phyloP scores from a whole-genome alignment of 2,888 invertebrate species.

The Deroplatys truncata region DNA sequence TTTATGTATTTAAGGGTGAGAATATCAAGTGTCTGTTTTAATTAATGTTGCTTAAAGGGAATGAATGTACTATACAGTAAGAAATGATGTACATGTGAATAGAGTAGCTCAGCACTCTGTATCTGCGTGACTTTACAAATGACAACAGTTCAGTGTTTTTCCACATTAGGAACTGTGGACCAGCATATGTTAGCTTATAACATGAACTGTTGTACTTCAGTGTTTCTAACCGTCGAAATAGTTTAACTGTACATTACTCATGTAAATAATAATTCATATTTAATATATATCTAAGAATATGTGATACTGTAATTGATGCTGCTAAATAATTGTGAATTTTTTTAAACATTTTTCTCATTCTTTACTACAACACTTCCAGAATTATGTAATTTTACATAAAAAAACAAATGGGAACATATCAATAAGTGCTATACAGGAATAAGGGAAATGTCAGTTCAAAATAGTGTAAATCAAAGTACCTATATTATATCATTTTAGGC shows the following conservation, averaged over 20 bases:
- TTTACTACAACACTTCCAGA: background rate
- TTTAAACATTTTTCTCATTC: background rate
- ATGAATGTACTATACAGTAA: background rate
- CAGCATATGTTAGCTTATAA: background rate
- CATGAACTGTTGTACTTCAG: slow-evolving; percentile 11
- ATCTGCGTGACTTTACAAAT: background rate
- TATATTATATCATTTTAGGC: background rate
- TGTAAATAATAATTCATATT: slow-evolving; percentile 22
- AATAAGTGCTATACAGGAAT: background rate
- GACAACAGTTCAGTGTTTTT: background rate
- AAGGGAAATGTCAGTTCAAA: background rate
- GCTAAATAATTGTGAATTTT: slow-evolving; percentile 9
- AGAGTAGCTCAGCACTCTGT: background rate
- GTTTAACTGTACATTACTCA: slow-evolving; percentile 19
- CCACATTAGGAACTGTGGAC: background rate
- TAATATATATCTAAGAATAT: slow-evolving; percentile 21
- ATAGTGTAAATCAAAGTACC: background rate
- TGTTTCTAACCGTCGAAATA: slow-evolving; percentile 18
- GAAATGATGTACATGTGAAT: background rate
- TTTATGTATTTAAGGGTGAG: background rate
- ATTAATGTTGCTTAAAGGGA: background rate
- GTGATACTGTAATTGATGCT: slow-evolving; percentile 8
- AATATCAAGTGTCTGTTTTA: background rate
- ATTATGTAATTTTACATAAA: background rate
- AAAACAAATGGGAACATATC: slow-evolving; percentile 1